Conservation (phyloP, 1,140 invertebrate species). For the Meloidogyne chitwoodi region DNA sequence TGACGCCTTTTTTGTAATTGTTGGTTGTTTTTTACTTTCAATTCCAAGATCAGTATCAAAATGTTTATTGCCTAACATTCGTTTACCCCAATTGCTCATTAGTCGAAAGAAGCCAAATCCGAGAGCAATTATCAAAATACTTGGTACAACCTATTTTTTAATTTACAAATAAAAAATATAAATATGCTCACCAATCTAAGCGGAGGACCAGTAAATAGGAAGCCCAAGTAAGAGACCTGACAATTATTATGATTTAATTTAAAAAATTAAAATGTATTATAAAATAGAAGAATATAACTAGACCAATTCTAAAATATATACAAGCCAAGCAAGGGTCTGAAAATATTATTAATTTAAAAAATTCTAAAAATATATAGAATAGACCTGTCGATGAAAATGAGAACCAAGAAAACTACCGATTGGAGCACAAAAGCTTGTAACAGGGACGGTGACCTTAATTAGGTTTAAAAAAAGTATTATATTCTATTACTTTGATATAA, state of each 20-base stretch:
- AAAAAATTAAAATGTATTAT: not conserved
- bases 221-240: slow-evolving; percentile 48
- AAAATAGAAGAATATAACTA: too few relatives aligned
- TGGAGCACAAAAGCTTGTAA: slow-evolving; percentile 51
- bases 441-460: slow-evolving; percentile 51
- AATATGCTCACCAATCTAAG: slow-evolving; percentile 27
- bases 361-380: not conserved
- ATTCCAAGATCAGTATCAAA: not conserved
- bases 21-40: not conserved
- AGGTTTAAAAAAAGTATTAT: not conserved
- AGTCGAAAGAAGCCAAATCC: slow-evolving; percentile 49
- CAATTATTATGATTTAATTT: not conserved
- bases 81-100: slow-evolving; percentile 35
- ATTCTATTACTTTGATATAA: slow-evolving; percentile 41
- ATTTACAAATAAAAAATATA: not conserved
- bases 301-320: slow-evolving; percentile 52
- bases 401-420: slow-evolving; percentile 56
- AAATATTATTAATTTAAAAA: slow-evolving; percentile 15
- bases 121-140: slow-evolving; percentile 40
- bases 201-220: slow-evolving; percentile 45
- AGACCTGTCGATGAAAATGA: slow-evolving; percentile 58
- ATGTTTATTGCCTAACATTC: slow-evolving; percentile 10
- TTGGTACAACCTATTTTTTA: slow-evolving; percentile 24
- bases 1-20: slow-evolving; percentile 9
- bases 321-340: slow-evolving; percentile 48